Evolutionary conservation across 2,888 invertebrate species (phyloP), one percentile per base, ranked within the genome.

Genomic region (Meloe dianella): DNA sequence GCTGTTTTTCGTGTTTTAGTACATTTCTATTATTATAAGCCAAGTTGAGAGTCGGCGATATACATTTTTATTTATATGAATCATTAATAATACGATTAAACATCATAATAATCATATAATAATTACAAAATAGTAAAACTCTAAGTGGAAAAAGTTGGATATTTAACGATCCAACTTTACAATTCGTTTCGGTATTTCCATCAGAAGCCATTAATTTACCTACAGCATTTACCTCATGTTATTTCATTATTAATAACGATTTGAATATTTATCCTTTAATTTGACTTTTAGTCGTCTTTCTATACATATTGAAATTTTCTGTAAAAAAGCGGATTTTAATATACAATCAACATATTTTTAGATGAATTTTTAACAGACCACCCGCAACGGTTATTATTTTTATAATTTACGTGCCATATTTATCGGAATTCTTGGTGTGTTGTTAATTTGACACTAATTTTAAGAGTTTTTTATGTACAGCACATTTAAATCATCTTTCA

Each of bases 1-100:
- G 70, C 73, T 65, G 59, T 72, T 73, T 75, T 72, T 73, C 75
- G 75, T 75, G 75, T 69, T n/a, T 1, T 1, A 7, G 17, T 41
- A 63, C 71, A 67, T 69, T 71, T 68, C 66, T 66, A 66, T 66
- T 67, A 67, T 66, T 41, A 8, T 41, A 51, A 22, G 47, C 14
- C 41, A 27, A 17, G 29, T 61, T 14, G n/a, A 61, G 8, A n/a
- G 12, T 24, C n/a, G 38, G 38, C 58, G 66, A 66, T 66, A 66
- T 57, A 30, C 22, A 6, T 51, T 38, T 61, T 70, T 65, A 68
- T 70, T 70, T 64, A 70, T 65, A 59, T 27, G 32, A 57, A 20
- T 63, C 66, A 59, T 66, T 66, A 58, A 47, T 35, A 35, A 32
- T 57, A 9, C 22, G 1, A 3, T n/a, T 17, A 12, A 5, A 7